Percentiles rank a stretch among this genome's conserved stretches.
Conservation (phyloP, 2,113 vertebrate species). For the Carassius auratus region DNA sequence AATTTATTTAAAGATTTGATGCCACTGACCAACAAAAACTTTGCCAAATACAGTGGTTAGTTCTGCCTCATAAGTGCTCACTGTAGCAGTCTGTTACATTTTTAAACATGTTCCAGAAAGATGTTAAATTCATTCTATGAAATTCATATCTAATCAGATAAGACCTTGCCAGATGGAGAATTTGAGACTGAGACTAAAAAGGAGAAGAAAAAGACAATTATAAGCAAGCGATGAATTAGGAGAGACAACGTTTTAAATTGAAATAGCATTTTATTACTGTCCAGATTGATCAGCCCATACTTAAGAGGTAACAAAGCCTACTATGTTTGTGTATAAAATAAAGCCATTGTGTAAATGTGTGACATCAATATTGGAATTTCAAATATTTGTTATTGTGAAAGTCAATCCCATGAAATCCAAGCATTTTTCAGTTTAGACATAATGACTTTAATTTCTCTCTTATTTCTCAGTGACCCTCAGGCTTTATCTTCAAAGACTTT, state of each 20-base stretch:
- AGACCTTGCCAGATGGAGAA: background rate
- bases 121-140: background rate
- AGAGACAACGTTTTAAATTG: no score
- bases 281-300: background rate
- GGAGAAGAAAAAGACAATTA: background rate
- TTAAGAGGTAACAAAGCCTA: no score
- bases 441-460: background rate
- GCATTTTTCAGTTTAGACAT: background rate
- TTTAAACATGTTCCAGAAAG: background rate
- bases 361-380: background rate
- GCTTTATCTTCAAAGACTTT: background rate
- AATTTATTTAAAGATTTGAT: background rate
- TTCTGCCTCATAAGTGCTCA: background rate
- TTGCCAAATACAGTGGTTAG: background rate
- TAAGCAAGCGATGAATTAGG: no score
- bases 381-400: background rate
- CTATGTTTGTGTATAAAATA: background rate
- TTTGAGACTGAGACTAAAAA: background rate
- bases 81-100: background rate
- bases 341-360: background rate
- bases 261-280: no score
- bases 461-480: slow-evolving; percentile 12
- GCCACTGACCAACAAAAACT: background rate
- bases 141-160: background rate
- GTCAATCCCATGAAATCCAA: background rate